Conservation (phyloP, 2,797 vertebrate genomes). For the Sebastes itinus region DNA sequence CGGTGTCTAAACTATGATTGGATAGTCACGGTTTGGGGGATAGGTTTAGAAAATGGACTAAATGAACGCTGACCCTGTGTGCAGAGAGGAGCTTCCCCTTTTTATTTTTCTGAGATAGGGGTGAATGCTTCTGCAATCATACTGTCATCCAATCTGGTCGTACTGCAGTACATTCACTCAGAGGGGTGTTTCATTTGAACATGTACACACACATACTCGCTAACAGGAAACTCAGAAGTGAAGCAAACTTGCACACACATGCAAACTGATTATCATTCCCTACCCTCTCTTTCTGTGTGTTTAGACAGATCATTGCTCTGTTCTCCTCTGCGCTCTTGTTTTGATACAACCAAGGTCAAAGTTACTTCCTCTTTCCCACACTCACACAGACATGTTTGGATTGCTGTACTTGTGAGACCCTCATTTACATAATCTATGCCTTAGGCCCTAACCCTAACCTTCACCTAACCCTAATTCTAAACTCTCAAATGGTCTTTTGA, state of each 20-base stretch:
- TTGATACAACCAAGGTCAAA: slow-evolving; percentile 21
- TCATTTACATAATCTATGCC: background rate
- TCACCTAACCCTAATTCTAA: background rate
- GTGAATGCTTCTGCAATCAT: background rate
- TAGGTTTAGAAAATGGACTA: too few relatives aligned
- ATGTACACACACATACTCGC: background rate
- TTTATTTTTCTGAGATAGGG: background rate
- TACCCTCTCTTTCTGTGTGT: background rate
- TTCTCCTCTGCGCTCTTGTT: slow-evolving; percentile 3
- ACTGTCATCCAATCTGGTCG: background rate
- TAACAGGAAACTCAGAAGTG: background rate
- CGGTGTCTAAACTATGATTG: too few relatives aligned
- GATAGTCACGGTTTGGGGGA: too few relatives aligned
- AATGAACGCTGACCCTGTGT: too few relatives aligned
- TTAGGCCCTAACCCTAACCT: background rate
- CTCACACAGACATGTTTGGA: background rate
- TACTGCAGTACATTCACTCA: background rate
- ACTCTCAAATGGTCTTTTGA: background rate
- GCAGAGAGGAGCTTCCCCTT: too few relatives aligned
- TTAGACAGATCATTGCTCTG: background rate
- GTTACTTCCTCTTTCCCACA: slow-evolving; percentile 27
- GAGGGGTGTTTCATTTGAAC: background rate
- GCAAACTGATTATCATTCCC: background rate
- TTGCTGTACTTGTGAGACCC: background rate
- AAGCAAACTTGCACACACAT: background rate